These are phyloP conservation scores for Distichodus sexfasciatus DNA, from an alignment of 2,797 vertebrate genomes.

Conservation along the genomic window DNA sequence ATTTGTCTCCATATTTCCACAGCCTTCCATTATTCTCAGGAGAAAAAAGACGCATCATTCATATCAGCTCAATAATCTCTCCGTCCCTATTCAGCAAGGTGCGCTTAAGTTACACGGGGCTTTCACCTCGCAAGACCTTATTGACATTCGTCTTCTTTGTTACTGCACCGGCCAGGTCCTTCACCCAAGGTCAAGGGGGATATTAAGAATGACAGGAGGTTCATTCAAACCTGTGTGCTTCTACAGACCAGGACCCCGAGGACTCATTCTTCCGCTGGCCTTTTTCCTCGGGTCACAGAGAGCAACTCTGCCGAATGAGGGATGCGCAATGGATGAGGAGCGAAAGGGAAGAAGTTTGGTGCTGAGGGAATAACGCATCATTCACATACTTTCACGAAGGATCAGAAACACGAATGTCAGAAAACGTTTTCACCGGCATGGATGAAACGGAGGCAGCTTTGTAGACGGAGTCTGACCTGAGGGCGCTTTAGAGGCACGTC, in stretches of 20 bases:
- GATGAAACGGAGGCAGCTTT: not conserved
- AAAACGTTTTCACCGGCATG: not conserved
- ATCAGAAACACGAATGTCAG: not conserved
- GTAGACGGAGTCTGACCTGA: constrained; percentile 6
- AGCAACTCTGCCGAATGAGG: not conserved
- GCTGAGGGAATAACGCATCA: not conserved
- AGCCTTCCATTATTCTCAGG: not conserved
- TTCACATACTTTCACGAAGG: not conserved
- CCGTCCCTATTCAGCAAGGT: not conserved
- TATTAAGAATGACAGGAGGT: constrained; percentile 47
- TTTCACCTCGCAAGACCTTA: not conserved
- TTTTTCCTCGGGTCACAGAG: not conserved
- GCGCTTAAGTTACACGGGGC: constrained; percentile 9
- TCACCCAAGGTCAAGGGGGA: constrained; percentile 50
- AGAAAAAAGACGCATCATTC: constrained; percentile 25
- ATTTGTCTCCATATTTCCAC: not conserved
- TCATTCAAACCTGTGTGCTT: constrained; percentile 36
- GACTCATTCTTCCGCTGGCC: constrained; percentile 32
- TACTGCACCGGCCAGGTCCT: constrained; percentile 29
- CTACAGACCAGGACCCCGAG: constrained; percentile 15
- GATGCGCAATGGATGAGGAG: not conserved
- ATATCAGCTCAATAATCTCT: constrained; percentile 22
- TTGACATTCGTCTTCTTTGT: constrained; percentile 42
- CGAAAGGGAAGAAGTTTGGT: not conserved
- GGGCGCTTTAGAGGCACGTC: not conserved